Base-by-base conservation (phyloP, 2,888 invertebrate species). In the Griposia aprilina region DNA sequence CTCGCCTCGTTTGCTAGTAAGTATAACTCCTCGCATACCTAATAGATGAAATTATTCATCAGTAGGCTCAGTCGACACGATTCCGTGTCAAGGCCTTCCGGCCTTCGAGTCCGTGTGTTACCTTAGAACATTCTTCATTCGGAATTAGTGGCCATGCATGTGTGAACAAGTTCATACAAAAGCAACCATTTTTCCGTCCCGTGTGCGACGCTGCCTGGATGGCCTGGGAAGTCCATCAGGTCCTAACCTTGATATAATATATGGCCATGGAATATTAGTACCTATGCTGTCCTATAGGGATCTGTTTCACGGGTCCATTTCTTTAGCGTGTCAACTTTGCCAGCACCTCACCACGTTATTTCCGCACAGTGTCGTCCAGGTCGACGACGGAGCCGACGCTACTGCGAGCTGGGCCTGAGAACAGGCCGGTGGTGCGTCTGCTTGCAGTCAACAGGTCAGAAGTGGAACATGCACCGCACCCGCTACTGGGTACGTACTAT, bases 1-100 rank as follows among this genome's bases (percentile, higher is more conserved):
- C 92, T 96, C 1, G 93, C 95, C 7, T 89, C 94, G 1, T 96
- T 95, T 89, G 95, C 96, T 60, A 92, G 96, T 96, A 90, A 91
- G 94, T 74, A 41, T 74, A 41, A 17, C 17, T 36, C 30, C 30
- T 59, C 30, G 10, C 20, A 10, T 36, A 45, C 26, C 15, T 15
- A 30, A 26, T 26, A 41, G n/a, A 73, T 52, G 17, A 30, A 8
- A 26, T 26, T n/a, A 66, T 20, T 66, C 6, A 26, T 23, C 45
- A 26, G 23, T 36, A 50, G 13, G 20, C 17, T 50, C 10, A 7
- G 30, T 50, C 11, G 17, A 45, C 57, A 45, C 45, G 2, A 8
- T 36, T 65, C 17, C 20, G 55, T 30, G 5, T 30, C 7, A 45
- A 68, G 17, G 41, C 23, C 17, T 23, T 41, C 1, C 26, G 15